These are phyloP conservation scores for Cantharis rufa DNA, from an alignment of 2,888 invertebrate genomes.

Conservation along the genomic window DNA sequence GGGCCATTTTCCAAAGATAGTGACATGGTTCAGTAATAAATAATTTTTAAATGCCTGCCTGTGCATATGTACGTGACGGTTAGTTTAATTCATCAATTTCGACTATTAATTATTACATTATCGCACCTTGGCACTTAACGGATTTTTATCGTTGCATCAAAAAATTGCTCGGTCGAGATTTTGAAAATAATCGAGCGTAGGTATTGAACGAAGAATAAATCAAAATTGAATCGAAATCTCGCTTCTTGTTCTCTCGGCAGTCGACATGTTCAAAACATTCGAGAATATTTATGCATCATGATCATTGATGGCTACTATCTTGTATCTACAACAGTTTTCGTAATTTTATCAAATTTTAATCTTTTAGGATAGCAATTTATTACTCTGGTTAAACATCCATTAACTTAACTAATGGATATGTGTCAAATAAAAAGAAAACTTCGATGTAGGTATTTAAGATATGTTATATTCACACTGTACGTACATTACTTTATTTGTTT, in stretches of 20 bases:
- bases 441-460: conserved; percentile 38
- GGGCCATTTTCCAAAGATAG: neutral
- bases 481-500: conserved; percentile 34
- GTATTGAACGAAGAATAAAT: neutral
- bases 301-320: conserved; percentile 52
- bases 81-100: neutral
- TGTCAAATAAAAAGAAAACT: conserved; percentile 39
- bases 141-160: neutral
- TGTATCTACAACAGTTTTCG: conserved; percentile 53
- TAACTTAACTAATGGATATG: conserved; percentile 42
- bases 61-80: neutral
- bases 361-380: conserved; percentile 41
- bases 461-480: conserved; percentile 42
- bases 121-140: neutral
- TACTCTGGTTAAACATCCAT: conserved; percentile 39
- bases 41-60: neutral
- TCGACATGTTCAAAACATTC: conserved; percentile 12
- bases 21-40: neutral
- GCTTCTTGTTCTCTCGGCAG: neutral
- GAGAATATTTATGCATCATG: conserved; percentile 41
- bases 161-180: neutral
- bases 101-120: neutral
- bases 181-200: neutral
- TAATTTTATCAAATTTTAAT: conserved; percentile 50
- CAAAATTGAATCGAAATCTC: conserved; percentile 1